Base-by-base conservation (phyloP, 2,888 invertebrate species). In the Amphipyra berbera region DNA sequence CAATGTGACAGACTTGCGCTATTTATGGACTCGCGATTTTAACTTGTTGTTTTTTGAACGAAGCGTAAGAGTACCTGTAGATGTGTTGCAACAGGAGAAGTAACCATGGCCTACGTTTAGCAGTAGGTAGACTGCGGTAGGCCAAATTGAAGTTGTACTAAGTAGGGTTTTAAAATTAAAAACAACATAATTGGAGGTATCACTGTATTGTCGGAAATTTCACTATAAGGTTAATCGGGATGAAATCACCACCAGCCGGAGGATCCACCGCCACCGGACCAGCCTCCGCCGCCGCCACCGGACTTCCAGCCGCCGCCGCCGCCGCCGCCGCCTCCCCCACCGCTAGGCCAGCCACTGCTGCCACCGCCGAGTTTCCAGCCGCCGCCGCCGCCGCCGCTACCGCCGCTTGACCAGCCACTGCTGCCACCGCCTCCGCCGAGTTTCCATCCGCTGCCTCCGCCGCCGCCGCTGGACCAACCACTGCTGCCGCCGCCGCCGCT, bases 211-310 rank as follows among this genome's bases (percentile, higher is more conserved):
- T 84, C 76, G 61, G 63, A 77, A 83, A 83, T 87, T 83, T 82
- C 79, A 79, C 83, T 88, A 85, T 71, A 54, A 58, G 60, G 37
- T 54, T 48, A 68, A 58, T 69, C 42, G 50, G 58, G 47, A 45
- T 50, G 68, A 73, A 65, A 84, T 91, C 88, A 92, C 91, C 92
- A 92, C 92, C 92, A 91, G 77, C 92, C 90, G 60, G 88, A 88
- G 41, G 85, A 49, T 60, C 71, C 47, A 21, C 55, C 47, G 59
- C 70, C 57, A n/a, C 68, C 68, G 46, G 78, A 70, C 76, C 82
- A 85, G 35, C 81, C 82, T 27, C 45, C 65, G 1, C 80, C 77
- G 13, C 65, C 65, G 15, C 65, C 65, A 35, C 65, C 63, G 10
- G 77, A 70, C 65, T 63, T 63, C 68, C 82, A 85, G 33, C 81